Evolutionary conservation across 2,888 invertebrate species (phyloP), one percentile per base, ranked within the genome.

Genomic region (Teleogryllus oceanicus): DNA sequence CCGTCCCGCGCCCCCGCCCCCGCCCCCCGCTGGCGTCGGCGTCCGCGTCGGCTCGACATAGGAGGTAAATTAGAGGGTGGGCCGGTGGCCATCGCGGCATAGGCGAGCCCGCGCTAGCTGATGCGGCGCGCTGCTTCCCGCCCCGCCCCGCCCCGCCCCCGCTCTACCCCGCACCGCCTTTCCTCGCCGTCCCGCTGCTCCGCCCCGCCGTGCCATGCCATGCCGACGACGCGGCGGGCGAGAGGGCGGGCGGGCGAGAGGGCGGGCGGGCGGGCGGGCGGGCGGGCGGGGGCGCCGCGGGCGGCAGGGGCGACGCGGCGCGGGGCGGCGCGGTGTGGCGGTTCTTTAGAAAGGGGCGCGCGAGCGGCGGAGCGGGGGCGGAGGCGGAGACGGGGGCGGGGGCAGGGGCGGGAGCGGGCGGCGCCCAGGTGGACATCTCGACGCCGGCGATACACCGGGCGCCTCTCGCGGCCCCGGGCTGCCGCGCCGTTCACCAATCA

Each of bases 331-430:
- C 62, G 18, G 2, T 18, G 18, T 18, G 18, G 62, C 62, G 62
- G 62, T 62, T 62, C 62, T 62, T 62, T 62, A 62, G 62, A 62
- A 62, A 62, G 62, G 62, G 62, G n/a, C n/a, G 62, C 62, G 62
- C 37, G 62, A 62, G 62, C 62, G 13, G n/a, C 62, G 16, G n/a
- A 62, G 62, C 13, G 62, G 13, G 62, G 62, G 11, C 5, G 62
- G 62, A 0, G 62, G 62, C 62, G 62, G n/a, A 0, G 62, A 0
- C 62, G n/a, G 62, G 0, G 62, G 62, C 13, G 62, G 13, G 62
- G 62, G 62, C n/a, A 1, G 62, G 18, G 62, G 62, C 62, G 62
- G n/a, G 16, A 10, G 62, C 62, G n/a, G 62, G 62, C 62, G 62
- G 62, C 62, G 62, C 62, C 62, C 62, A 62, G 62, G 62, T 62